Conservation (phyloP, 1,140 invertebrate genomes). For the Trissolcus basalis region DNA sequence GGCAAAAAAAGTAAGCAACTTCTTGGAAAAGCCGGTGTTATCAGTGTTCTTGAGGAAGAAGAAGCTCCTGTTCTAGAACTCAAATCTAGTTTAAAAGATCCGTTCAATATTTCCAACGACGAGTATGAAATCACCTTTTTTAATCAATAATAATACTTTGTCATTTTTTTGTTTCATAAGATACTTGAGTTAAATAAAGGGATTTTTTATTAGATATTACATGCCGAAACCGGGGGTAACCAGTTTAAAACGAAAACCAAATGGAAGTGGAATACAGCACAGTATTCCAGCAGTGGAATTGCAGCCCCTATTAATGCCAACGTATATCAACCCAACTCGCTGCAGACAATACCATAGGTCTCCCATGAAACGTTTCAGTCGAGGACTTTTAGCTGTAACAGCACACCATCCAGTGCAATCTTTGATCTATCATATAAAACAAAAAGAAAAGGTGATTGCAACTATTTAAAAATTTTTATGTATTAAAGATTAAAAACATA, state of each 20-base stretch:
- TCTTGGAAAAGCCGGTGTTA: conserved; percentile 95
- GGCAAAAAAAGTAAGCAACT: conserved; percentile 98
- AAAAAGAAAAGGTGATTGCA: conserved; percentile 88
- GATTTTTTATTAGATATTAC: conserved; percentile 83
- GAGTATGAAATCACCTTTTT: conserved; percentile 78
- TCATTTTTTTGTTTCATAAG: neutral
- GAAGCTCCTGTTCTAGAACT: conserved; percentile 92
- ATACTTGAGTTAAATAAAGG: neutral
- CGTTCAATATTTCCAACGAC: conserved; percentile 99
- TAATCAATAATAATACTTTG: neutral
- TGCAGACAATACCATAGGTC: conserved; percentile 96
- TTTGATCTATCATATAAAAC: conserved; percentile 92
- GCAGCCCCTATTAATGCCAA: conserved; percentile 95
- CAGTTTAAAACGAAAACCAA: conserved; percentile 85
- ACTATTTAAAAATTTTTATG: no score
- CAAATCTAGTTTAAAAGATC: conserved; percentile 93
- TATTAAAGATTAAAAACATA: no score
- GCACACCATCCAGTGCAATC: conserved; percentile 87
- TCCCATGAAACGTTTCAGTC: conserved; percentile 89
- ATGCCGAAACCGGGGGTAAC: conserved; percentile 89
- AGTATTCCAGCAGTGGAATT: conserved; percentile 98
- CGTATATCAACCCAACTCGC: conserved; percentile 89
- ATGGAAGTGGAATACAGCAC: conserved; percentile 93
- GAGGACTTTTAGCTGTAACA: conserved; percentile 84
- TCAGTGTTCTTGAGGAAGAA: conserved; percentile 94